phyloP scores from a whole-genome alignment of 92 coral and sea anemone genomes.

The Porites evermanni region DNA sequence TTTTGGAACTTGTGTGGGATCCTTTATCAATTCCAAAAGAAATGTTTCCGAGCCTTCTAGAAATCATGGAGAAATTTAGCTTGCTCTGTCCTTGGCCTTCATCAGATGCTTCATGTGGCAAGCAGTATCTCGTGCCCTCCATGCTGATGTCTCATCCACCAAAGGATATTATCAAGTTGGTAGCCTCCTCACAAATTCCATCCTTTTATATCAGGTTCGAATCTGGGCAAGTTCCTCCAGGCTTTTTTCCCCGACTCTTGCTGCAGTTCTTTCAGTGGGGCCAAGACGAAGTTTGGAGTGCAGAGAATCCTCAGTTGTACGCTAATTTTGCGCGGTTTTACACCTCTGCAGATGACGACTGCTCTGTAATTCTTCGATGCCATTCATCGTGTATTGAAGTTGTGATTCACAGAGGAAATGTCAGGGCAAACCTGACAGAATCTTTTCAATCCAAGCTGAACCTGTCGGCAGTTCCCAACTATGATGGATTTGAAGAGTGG shows the following conservation, averaged over 20 bases:
- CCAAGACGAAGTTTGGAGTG: too few species aligned
- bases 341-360: not conserved
- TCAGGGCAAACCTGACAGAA: not conserved
- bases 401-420: not conserved
- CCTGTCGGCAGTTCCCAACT: not conserved
- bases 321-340: slow-evolving; percentile 41
- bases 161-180: not conserved
- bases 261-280: too few species aligned
- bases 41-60: slow-evolving; percentile 7
- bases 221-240: not conserved
- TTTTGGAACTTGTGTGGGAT: slow-evolving; percentile 31
- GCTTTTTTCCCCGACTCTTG: too few species aligned
- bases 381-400: not conserved
- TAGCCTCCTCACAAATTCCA: not conserved
- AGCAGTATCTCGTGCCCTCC: slow-evolving; percentile 53
- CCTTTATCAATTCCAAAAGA: not conserved
- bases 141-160: slow-evolving; percentile 39
- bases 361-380: not conserved
- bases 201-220: not conserved
- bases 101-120: not conserved
- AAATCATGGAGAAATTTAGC: slow-evolving; percentile 19
- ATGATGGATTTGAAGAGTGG: not conserved
- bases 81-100: slow-evolving; percentile 29
- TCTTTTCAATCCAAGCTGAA: not conserved
- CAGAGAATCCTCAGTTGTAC: too few species aligned